phyloP scores from a whole-genome alignment of 2,888 invertebrate species.

The Dryomyza anilis region DNA sequence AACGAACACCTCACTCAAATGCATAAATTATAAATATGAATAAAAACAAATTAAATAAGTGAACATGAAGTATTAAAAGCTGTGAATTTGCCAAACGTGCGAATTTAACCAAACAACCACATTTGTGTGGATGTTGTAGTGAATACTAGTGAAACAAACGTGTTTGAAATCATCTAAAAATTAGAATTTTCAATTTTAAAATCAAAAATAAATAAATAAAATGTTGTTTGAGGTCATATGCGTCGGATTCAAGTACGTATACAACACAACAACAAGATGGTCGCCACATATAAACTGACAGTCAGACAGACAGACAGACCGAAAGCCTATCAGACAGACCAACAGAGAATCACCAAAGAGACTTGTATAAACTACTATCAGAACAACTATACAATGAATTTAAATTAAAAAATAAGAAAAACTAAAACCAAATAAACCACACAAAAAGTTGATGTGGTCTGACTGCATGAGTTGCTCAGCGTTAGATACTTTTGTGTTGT shows the following conservation, averaged over 20 bases:
- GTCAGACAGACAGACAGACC: background rate
- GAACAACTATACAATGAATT: slow-evolving; percentile 5
- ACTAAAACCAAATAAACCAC: background rate
- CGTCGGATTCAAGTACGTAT: slow-evolving; percentile 39
- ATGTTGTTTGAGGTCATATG: slow-evolving; percentile 49
- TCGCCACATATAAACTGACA: slow-evolving; percentile 17
- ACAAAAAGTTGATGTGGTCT: background rate
- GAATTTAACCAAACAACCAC: too few species aligned
- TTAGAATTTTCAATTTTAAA: background rate
- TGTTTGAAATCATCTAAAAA: too few species aligned
- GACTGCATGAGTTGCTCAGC: too few species aligned
- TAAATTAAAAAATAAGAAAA: background rate
- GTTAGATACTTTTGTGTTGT: too few species aligned
- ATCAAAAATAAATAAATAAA: background rate
- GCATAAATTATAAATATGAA: too few species aligned
- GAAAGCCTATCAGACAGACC: slow-evolving; percentile 3
- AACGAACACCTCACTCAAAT: too few species aligned
- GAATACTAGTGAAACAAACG: too few species aligned
- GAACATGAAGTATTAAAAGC: too few species aligned
- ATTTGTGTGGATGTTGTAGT: too few species aligned
- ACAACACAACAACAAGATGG: slow-evolving; percentile 31
- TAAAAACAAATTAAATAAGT: background rate
- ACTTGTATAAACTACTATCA: slow-evolving; percentile 2
- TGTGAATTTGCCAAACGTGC: too few species aligned
- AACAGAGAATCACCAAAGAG: background rate